Percentiles rank a stretch among this genome's conserved stretches.
Conservation (phyloP, 2,888 invertebrate species). For the Aleiodes alternator region DNA sequence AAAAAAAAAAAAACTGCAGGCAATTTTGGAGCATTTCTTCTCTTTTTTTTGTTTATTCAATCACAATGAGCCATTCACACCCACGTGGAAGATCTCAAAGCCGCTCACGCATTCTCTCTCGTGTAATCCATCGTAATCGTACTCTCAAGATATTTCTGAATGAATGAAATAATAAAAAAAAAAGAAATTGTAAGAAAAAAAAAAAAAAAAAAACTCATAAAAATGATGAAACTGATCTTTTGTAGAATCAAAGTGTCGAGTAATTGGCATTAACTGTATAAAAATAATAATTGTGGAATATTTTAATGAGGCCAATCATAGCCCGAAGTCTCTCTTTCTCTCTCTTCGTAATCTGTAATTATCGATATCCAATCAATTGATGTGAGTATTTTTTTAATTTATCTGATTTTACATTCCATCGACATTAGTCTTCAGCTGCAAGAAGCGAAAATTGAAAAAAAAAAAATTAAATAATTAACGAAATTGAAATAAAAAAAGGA, state of each 20-base stretch:
- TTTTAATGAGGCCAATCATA: conserved; percentile 26
- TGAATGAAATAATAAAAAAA: no score
- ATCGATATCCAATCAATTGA: conserved; percentile 16
- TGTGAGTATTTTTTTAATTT: not conserved
- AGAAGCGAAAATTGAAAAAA: not conserved
- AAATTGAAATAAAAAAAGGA: not conserved
- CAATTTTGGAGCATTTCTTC: not conserved
- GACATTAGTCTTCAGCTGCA: not conserved
- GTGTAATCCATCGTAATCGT: not conserved
- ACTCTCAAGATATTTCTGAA: not conserved
- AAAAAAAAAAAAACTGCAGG: not conserved
- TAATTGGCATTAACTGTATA: not conserved
- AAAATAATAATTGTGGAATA: not conserved
- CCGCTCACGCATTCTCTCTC: not conserved
- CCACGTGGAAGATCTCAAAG: not conserved
- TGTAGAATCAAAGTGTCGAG: not conserved
- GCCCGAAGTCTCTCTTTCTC: not conserved
- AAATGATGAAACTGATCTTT: not conserved
- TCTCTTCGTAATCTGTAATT: not conserved
- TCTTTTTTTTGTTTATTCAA: not conserved
- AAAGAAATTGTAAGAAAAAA: no score
- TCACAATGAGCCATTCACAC: not conserved
- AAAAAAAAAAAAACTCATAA: no score
- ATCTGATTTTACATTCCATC: not conserved
- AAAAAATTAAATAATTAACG: not conserved